phyloP scores from a whole-genome alignment of 1,140 invertebrate genomes.

The Chlorops oryzae region DNA sequence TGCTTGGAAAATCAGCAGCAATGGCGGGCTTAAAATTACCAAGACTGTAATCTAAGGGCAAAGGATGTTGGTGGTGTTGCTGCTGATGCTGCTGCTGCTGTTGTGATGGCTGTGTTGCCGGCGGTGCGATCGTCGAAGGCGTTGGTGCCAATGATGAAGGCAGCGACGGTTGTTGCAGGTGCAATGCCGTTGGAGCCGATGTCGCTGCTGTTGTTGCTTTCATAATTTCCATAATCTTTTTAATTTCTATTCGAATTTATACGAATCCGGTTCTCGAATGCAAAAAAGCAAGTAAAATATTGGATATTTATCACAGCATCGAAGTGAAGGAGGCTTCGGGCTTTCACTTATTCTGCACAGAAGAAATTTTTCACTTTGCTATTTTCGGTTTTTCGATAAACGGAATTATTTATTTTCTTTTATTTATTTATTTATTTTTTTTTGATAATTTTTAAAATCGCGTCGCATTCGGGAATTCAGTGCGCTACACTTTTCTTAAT shows the following conservation, averaged over 20 bases:
- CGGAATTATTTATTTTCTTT: background rate
- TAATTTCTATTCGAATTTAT: conserved; percentile 5
- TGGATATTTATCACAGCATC: too few species aligned
- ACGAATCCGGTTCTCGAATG: background rate
- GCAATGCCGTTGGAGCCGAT: conserved; percentile 9
- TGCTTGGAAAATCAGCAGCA: conserved; percentile 37
- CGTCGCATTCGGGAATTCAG: too few species aligned
- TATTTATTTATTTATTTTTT: background rate
- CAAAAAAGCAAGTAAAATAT: too few species aligned
- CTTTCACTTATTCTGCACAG: too few species aligned
- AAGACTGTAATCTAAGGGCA: conserved; percentile 42
- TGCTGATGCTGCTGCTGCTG: conserved; percentile 1
- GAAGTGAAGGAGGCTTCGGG: too few species aligned
- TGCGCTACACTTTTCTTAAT: too few species aligned
- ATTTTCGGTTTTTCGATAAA: background rate
- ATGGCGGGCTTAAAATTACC: conserved; percentile 44
- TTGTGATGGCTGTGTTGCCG: too few species aligned
- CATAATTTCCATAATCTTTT: conserved; percentile 33
- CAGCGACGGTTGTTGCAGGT: background rate
- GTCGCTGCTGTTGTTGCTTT: conserved; percentile 39
- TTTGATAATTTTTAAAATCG: background rate
- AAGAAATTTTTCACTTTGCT: background rate
- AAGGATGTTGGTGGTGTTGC: conserved; percentile 20
- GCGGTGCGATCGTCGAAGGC: too few species aligned
- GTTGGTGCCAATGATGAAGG: too few species aligned